phyloP scores from a whole-genome alignment of 2,888 invertebrate genomes.

The Matsumyia berberina region DNA sequence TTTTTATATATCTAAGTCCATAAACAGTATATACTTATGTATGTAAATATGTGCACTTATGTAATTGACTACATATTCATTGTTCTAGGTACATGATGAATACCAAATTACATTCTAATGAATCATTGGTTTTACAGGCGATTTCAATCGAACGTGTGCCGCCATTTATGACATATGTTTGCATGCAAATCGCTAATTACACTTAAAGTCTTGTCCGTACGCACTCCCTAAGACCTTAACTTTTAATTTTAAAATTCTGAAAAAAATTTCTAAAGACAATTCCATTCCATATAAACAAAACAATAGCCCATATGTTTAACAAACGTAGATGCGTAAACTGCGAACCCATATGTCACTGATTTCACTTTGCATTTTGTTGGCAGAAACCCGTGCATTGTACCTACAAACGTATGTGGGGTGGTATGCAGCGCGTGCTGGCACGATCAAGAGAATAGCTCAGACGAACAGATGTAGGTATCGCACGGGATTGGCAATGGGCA shows the following conservation, averaged over 20 bases:
- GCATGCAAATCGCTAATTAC: slow-evolving; percentile 3
- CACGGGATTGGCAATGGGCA: slow-evolving; percentile 69
- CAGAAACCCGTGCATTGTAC: slow-evolving; percentile 28
- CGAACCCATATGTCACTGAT: slow-evolving; percentile 61
- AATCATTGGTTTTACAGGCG: not conserved
- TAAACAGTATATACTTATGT: no score
- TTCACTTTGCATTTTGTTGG: slow-evolving; percentile 56
- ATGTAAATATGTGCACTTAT: no score
- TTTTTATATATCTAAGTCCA: no score
- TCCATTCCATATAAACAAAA: slow-evolving; percentile 26
- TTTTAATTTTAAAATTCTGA: slow-evolving; percentile 27
- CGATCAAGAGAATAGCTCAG: slow-evolving; percentile 50
- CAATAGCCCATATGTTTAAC: slow-evolving; percentile 44
- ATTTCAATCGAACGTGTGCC: not conserved
- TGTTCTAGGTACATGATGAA: no score
- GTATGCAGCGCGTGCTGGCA: slow-evolving; percentile 64
- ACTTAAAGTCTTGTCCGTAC: no score
- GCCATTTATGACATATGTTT: not conserved
- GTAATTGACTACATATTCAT: no score
- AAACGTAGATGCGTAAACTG: slow-evolving; percentile 41
- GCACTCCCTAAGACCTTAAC: not conserved
- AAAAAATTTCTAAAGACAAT: slow-evolving; percentile 43
- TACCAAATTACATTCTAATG: no score
- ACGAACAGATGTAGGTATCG: slow-evolving; percentile 69
- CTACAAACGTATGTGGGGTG: slow-evolving; percentile 34